Evolutionary conservation across 2,888 invertebrate genomes (phyloP), one percentile per base, ranked within the genome.

Genomic region (Mactromeris polynyma): DNA sequence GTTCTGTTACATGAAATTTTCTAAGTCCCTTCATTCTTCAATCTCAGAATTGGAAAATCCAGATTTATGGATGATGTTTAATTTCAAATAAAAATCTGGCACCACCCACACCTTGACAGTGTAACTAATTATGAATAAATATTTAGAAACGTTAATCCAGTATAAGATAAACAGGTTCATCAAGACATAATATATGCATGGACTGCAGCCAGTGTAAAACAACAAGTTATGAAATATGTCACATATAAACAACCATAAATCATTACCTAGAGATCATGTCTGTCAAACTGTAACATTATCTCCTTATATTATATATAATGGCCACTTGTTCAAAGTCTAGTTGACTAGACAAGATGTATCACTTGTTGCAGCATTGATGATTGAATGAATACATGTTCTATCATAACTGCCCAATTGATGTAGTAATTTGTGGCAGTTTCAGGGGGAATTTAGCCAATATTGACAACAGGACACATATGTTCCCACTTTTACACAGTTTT

Each of bases 241-340:
- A 21, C 33, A 73, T 17, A 73, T n/a, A 31, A 73, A 33, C 33
- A 11, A 21, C 77, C 36, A 40, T 77, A 77, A 80, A 80, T 42
- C 79, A 80, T 46, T 26, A n/a, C n/a, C n/a, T 4, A 31, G 1
- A 33, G 51, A 51, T 51, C 26, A 26, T 51, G 17, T n/a, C 81
- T 81, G 81, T 81, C 81, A 81, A 81, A 31, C 17, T 81, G 42
- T 81, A 51, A 81, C 51, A 81, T 58, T 54, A 77, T 36, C n/a
- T 79, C 42, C 33, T 58, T 86, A 36, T 85, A 54, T 79, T 51
- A 78, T 38, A 58, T n/a, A 77, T 83, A 85, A 79, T 85, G 54
- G 64, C 78, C 79, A 85, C 58, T 54, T 78, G 77, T 83, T 83
- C 36, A 38, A 81, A 73, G 83, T 26, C 69, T 83, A 73, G 83